A percentile compares a stretch with the other conserved stretches of the same genome.
These are phyloP conservation scores for Calliopsis andreniformis DNA, from an alignment of 1,140 invertebrate species.

Conservation along the genomic window DNA sequence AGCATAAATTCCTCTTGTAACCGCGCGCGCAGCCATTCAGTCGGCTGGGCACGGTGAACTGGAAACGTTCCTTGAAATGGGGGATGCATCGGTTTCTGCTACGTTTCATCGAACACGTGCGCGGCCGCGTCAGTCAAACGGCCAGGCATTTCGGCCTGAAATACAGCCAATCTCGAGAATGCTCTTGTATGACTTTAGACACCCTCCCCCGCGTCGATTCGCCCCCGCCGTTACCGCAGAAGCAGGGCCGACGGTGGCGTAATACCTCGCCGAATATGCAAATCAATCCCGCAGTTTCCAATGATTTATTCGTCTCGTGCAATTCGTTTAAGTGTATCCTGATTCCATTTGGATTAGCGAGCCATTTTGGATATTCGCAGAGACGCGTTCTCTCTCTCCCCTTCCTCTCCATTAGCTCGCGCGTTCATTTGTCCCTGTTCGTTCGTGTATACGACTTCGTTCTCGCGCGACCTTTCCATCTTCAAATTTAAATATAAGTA, in stretches of 20 bases:
- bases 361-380: conserved; percentile 45
- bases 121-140: conserved; percentile 46
- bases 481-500: conserved; percentile 80
- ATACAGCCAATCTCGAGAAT: conserved; percentile 78
- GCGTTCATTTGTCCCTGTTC: conserved; percentile 37
- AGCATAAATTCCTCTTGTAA: conserved; percentile 20
- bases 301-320: conserved; percentile 78
- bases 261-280: conserved; percentile 74
- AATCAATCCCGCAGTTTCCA: conserved; percentile 78
- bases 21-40: neutral
- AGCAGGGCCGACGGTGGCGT: conserved; percentile 41
- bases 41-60: conserved; percentile 1
- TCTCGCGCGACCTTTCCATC: conserved; percentile 57
- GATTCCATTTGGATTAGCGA: conserved; percentile 76
- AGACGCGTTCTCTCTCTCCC: neutral
- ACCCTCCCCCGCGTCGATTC: conserved; percentile 24
- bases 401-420: no score
- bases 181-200: conserved; percentile 76
- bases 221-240: conserved; percentile 30
- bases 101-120: conserved; percentile 9
- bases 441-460: conserved; percentile 10
- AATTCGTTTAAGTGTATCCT: conserved; percentile 82
- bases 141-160: conserved; percentile 61
- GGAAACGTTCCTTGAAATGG: neutral
- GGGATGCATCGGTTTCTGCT: conserved; percentile 9